Evolutionary conservation across 2,797 vertebrate species (phyloP), one percentile per base, ranked within the genome.

Genomic region (Phalloptychus januarius): DNA sequence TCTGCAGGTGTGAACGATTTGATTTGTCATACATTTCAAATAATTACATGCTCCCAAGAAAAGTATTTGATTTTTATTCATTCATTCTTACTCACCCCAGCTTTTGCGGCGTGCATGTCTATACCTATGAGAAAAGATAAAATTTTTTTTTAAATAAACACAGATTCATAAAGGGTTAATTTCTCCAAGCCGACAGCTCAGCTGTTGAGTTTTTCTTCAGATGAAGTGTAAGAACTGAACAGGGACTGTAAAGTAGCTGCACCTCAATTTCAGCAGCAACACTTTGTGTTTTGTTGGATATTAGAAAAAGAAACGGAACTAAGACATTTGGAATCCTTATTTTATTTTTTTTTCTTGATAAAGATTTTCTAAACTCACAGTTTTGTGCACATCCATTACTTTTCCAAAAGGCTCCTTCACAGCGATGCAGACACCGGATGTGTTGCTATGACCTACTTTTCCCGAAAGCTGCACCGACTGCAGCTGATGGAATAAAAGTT

Each of bases 21-120:
- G 31, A 46, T 25, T 28, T 36, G 44, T 46, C 23, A 6, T 63
- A 2, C 7, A 75, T 40, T 74, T 18, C 13, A n/a, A 75, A 50
- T 20, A 18, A 61, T 70, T 45, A 70, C 36, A 74, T 67, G 50
- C 18, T 48, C 10, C 12, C 10, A 50, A 72, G 11, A 18, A 44
- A 15, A 36, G 7, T 1, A 28, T 23, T 0, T 56, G 4, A 23
- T 44, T 11, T 73, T 65, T 2, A 67, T 40, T 40, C 33, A 69
- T n/a, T 4, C 2, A 71, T 25, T 65, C 15, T 46, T 44, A 84
- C 95, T 92, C 75, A 96, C 96, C 89, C 92, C 90, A 33, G 92
- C 81, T 89, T 96, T 96, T 58, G 94, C 72, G 0, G 88, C 88
- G 46, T 92, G 91, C 33, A 85, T 77, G 28, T 93, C 93, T 69